A percentile compares a stretch with the other conserved stretches of the same genome.
phyloP scores from a whole-genome alignment of 2,113 vertebrate species.

The Ameiurus melas region DNA sequence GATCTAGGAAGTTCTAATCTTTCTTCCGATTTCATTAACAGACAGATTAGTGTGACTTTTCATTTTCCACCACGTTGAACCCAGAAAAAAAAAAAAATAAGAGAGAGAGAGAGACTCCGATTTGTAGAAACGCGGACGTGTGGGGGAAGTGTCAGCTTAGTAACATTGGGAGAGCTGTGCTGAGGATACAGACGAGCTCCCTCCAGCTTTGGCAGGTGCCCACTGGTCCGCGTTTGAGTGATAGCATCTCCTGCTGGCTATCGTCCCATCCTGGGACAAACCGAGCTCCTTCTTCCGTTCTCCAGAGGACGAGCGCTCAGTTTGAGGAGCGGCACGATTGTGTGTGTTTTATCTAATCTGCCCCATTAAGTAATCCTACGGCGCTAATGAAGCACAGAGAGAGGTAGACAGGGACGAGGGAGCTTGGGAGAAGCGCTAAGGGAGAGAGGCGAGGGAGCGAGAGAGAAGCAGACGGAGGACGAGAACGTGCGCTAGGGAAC shows the following conservation, averaged over 20 bases:
- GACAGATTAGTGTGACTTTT: neutral
- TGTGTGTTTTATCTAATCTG: constrained; percentile 56
- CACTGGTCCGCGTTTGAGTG: neutral
- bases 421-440: neutral
- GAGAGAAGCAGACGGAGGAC: constrained; percentile 5
- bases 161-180: too few species aligned
- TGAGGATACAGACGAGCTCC: neutral
- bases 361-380: constrained; percentile 51
- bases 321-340: constrained; percentile 41
- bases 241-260: constrained; percentile 24
- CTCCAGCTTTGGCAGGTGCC: neutral
- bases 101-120: neutral
- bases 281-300: neutral
- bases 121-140: neutral
- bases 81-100: neutral
- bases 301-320: constrained; percentile 30
- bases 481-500: neutral
- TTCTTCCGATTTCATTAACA: neutral
- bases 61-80: neutral
- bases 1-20: neutral
- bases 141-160: neutral
- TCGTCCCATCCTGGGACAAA: constrained; percentile 27
- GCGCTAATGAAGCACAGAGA: constrained; percentile 51
- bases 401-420: constrained; percentile 22
- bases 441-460: constrained; percentile 11